A percentile compares a stretch with the other conserved stretches of the same genome.
Conservation (phyloP, 2,888 invertebrate species). For the Unio pictorum region DNA sequence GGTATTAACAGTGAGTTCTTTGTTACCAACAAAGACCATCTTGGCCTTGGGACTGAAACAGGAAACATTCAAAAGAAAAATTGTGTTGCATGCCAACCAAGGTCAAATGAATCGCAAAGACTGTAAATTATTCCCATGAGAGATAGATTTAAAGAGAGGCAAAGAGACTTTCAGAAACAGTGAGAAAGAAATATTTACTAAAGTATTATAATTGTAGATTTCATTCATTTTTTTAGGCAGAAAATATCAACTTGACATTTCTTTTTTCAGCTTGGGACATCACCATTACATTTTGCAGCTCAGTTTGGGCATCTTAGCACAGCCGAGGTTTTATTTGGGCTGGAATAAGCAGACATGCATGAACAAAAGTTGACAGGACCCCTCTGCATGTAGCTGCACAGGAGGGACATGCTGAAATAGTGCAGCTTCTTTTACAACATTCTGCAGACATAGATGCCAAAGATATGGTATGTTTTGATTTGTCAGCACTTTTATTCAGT, state of each 20-base stretch:
- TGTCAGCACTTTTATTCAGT: not conserved
- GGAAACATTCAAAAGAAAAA: too few species aligned
- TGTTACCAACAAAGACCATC: too few species aligned
- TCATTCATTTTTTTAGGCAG: not conserved
- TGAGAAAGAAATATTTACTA: too few species aligned
- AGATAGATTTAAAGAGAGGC: too few species aligned
- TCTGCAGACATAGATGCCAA: conserved; percentile 82
- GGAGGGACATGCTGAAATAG: conserved; percentile 85
- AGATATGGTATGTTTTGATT: conserved; percentile 82
- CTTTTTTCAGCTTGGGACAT: conserved; percentile 83
- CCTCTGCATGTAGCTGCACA: conserved; percentile 91
- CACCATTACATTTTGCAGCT: conserved; percentile 89
- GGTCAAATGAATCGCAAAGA: too few species aligned
- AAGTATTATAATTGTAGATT: too few species aligned
- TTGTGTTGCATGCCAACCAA: too few species aligned
- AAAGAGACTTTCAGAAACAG: too few species aligned
- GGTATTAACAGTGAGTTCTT: too few species aligned
- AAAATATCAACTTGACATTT: not conserved
- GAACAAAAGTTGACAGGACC: conserved; percentile 93
- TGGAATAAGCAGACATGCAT: conserved; percentile 89
- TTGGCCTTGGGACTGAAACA: too few species aligned
- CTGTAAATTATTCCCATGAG: too few species aligned
- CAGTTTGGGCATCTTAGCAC: conserved; percentile 85
- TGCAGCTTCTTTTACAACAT: conserved; percentile 79
- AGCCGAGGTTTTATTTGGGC: conserved; percentile 87